Evolutionary conservation across 2,797 vertebrate genomes (phyloP), one percentile per base, ranked within the genome.

Genomic region (Chiropotes sagulatus): DNA sequence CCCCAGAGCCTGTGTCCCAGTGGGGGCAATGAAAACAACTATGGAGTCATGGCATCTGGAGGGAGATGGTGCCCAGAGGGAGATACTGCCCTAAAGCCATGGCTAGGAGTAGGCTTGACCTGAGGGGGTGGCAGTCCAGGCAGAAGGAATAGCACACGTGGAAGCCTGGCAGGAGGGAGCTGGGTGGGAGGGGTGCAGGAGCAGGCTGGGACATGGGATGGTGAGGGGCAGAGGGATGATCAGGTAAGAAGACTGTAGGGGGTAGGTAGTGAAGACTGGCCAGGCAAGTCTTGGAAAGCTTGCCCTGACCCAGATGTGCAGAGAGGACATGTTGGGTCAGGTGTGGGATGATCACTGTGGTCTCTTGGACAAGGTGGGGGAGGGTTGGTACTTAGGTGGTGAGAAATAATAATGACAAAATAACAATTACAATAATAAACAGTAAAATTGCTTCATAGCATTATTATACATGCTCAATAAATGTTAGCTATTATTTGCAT

Each of bases 21-120:
- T 22, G 36, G 36, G 5, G 54, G 20, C 80, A 48, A 8, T 1
- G 5, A 44, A 30, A 33, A 80, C 36, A 39, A 9, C 44, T 67
- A 8, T 2, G 2, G 52, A 30, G 39, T 81, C 26, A 9, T 0
- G 1, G 75, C 12, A 30, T 26, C 75, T 28, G 10, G 36, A n/a
- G 24, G 4, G 61, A 36, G 39, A 0, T 2, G 70, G 52, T 13
- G 50, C n/a, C 73, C 26, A 17, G 30, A 36, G 14, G 2, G 61
- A 48, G 30, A 0, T 15, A 28, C 52, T 5, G 54, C 57, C 1
- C 0, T 0, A 24, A 44, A 48, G n/a, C 48, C 7, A 24, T 6
- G 30, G 9, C 20, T 1, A 10, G 20, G 33, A 2, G 41, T 13
- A 48, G 75, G 30, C 5, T 70, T 12, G 14, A 70, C 54, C 28